These are phyloP conservation scores for Zhengitettix transpicula DNA, from an alignment of 2,888 invertebrate species.

Conservation along the genomic window DNA sequence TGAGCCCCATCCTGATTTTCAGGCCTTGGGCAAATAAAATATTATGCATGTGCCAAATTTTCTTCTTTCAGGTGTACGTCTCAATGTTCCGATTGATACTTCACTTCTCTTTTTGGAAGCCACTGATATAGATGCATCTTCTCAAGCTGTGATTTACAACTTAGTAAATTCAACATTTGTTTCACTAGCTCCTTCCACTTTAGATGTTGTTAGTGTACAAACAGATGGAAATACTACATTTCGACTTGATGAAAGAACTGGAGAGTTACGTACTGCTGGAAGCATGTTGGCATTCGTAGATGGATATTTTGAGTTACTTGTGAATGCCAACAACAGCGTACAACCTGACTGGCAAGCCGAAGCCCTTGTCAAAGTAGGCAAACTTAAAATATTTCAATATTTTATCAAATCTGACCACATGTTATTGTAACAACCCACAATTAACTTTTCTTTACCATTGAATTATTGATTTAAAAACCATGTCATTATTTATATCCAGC, in stretches of 20 bases:
- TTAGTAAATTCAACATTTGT: slow-evolving; percentile 41
- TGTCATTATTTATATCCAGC: too few relatives aligned
- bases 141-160: slow-evolving; percentile 43
- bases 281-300: slow-evolving; percentile 47
- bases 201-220: slow-evolving; percentile 4
- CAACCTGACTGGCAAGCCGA: slow-evolving; percentile 19
- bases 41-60: background rate
- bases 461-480: too few relatives aligned
- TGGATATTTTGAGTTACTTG: slow-evolving; percentile 37
- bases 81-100: slow-evolving; percentile 58
- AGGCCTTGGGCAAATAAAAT: background rate
- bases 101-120: slow-evolving; percentile 49
- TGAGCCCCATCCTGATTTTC: background rate
- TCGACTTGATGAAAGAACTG: slow-evolving; percentile 46
- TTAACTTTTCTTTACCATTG: too few relatives aligned
- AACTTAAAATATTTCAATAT: too few relatives aligned
- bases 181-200: slow-evolving; percentile 20
- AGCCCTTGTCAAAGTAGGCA: slow-evolving; percentile 27
- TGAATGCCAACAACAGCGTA: slow-evolving; percentile 19
- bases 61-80: slow-evolving; percentile 35
- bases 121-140: slow-evolving; percentile 47
- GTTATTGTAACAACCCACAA: too few relatives aligned
- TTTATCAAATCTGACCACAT: too few relatives aligned
- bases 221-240: slow-evolving; percentile 36
- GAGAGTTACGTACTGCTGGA: slow-evolving; percentile 51